Evolutionary conservation across 1,140 invertebrate genomes (phyloP), one percentile per base, ranked within the genome.

Genomic region (Acromyrmex heyeri): DNA sequence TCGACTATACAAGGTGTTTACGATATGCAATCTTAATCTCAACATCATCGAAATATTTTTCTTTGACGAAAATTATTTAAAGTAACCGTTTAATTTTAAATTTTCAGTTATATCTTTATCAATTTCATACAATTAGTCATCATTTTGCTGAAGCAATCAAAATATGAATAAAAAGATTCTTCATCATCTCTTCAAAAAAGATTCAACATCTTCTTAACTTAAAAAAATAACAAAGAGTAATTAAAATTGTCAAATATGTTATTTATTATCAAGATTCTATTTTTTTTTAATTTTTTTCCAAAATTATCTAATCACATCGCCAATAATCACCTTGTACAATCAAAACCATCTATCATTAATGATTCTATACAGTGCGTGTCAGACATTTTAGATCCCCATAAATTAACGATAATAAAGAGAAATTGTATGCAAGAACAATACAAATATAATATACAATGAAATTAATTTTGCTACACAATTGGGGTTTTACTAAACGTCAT

Each of bases 401-500:
- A 81, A 91, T 83, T 48, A 79, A 83, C 50, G 78, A 73, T 88
- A 59, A 85, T 87, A 79, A 88, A 91, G 67, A 72, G 44, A 88
- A 88, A 76, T 88, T 69, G 75, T 90, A 76, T 90, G 75, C 64
- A 59, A 62, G 85, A 91, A 81, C 73, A 88, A 62, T 91, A 91
- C 44, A n/a, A 86, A 86, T 88, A 76, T 72, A 90, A 90, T 76
- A 55, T 90, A 91, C 53, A 91, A 75, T 76, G 73, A 62, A 88
- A 90, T 91, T 90, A 91, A 57, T 78, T 88, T 82, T 72, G 59
- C 69, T 87, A 89, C 70, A 86, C 88, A 89, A 89, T 91, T 21
- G 59, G 65, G 53, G 12, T 85, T 85, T 70, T 70, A 86, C 83
- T 90, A 91, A 88, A 88, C 48, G 59, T 83, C 86, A 76, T 87